A percentile compares a stretch with the other conserved stretches of the same genome.
phyloP scores from a whole-genome alignment of 2,797 vertebrate genomes.

The Arrhamphus sclerolepis region DNA sequence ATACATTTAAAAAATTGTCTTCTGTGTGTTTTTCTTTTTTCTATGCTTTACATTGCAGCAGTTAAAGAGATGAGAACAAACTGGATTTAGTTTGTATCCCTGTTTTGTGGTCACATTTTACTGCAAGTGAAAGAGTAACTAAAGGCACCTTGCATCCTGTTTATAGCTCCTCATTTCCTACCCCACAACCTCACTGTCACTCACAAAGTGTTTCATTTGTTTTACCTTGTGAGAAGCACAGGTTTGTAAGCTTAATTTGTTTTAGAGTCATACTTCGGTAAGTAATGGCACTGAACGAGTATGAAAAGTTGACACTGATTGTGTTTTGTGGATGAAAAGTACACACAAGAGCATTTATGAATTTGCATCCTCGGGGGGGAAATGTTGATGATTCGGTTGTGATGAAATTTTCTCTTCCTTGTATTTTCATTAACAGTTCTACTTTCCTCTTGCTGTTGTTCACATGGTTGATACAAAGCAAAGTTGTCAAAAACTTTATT shows the following conservation, averaged over 20 bases:
- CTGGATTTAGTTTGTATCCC: slow-evolving; percentile 2
- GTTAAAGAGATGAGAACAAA: no score
- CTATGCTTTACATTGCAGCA: no score
- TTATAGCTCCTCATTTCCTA: slow-evolving; percentile 11
- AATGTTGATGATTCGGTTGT: slow-evolving; percentile 19
- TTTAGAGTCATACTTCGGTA: slow-evolving; percentile 19
- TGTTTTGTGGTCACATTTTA: slow-evolving; percentile 3
- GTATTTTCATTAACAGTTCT: slow-evolving; percentile 29
- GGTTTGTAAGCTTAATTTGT: slow-evolving; percentile 2
- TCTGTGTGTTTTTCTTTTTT: neutral
- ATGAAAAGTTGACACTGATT: slow-evolving; percentile 24
- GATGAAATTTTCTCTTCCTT: slow-evolving; percentile 25
- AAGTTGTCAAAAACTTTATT: neutral
- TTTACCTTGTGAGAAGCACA: neutral
- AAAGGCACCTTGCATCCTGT: slow-evolving; percentile 8
- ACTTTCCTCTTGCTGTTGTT: slow-evolving; percentile 3
- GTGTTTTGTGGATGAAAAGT: slow-evolving; percentile 9
- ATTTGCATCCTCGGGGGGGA: slow-evolving; percentile 29
- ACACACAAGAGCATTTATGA: slow-evolving; percentile 9
- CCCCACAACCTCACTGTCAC: slow-evolving; percentile 21
- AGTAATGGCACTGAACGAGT: slow-evolving; percentile 19
- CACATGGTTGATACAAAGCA: slow-evolving; percentile 6
- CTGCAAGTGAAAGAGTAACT: slow-evolving; percentile 11
- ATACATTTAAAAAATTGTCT: neutral
- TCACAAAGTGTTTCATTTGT: slow-evolving; percentile 22